Evolutionary conservation across 1,140 invertebrate genomes (phyloP), one percentile per base, ranked within the genome.

Genomic region (Formica exsecta): DNA sequence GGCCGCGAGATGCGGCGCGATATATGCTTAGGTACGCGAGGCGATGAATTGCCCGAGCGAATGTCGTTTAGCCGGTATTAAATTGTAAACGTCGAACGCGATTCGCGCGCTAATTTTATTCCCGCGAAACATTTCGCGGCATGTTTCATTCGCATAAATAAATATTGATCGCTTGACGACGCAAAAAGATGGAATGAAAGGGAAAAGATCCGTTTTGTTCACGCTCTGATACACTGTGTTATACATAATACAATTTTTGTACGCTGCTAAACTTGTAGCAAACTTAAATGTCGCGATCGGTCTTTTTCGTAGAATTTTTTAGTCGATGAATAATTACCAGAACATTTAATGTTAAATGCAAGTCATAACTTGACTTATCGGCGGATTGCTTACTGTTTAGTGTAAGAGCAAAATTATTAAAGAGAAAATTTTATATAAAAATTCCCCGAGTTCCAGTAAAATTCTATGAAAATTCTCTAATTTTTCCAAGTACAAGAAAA

Each of bases 31-130:
- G 79, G 66, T 48, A 36, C 29, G 41, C 61, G 62, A 32, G 41
- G 48, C 68, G 79, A 81, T 74, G 79, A 74, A 83, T 83, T 62
- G 38, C 51, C 54, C 54, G 66, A 13, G 9, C 79, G 25, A 81
- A 70, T 59, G 68, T 74, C 79, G 79, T 83, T 83, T 74, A 73
- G 68, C 68, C 68, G 79, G 32, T 32, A 83, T 83, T 83, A 83
- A 83, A 74, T 83, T 74, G 79, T 83, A 74, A 83, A 83, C 54
- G 79, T 54, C 64, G 77, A 61, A 62, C 36, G 77, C 51, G 77
- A 19, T 57, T 54, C 51, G 51, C 65, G 51, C 66, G 48, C 38
- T 83, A 73, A 83, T 83, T 74, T 83, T 36, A 74, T 83, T 74
- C 68, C 25, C 25, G 8, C 38, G 68, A 29, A 48, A 57, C 66